These are phyloP conservation scores for Stegana nigrithorax DNA, from an alignment of 2,888 invertebrate genomes.

Conservation along the genomic window DNA sequence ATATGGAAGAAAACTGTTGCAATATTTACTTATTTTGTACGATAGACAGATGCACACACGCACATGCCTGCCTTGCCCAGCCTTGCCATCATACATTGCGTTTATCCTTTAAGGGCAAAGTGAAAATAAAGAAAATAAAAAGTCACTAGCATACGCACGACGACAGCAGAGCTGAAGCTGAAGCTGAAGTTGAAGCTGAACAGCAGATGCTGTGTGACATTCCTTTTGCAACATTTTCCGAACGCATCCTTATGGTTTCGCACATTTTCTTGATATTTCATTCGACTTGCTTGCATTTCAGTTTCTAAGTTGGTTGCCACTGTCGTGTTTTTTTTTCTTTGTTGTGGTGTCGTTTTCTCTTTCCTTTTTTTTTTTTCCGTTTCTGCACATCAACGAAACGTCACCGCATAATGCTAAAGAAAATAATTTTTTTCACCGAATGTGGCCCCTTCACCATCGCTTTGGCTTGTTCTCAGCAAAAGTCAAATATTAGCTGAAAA, in stretches of 20 bases:
- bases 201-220: constrained; percentile 26
- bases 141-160: no score
- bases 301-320: no score
- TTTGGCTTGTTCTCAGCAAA: constrained; percentile 32
- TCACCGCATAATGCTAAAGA: constrained; percentile 51
- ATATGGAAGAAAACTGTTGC: constrained; percentile 30
- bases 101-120: no score
- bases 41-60: not conserved
- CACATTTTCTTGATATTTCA: constrained; percentile 21
- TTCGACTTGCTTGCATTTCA: no score
- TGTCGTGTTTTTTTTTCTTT: constrained; percentile 1
- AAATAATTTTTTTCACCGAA: constrained; percentile 33
- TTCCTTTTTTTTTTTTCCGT: constrained; percentile 12
- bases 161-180: no score
- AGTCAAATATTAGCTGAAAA: constrained; percentile 65
- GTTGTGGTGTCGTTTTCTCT: constrained; percentile 4
- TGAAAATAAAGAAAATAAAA: no score
- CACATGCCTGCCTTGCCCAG: not conserved
- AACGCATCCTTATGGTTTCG: constrained; percentile 31
- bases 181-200: not conserved
- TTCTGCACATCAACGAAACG: constrained; percentile 48
- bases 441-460: constrained; percentile 20
- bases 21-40: constrained; percentile 35
- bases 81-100: not conserved
- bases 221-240: constrained; percentile 15